phyloP scores from a whole-genome alignment of 2,113 vertebrate species.

The Stigmatopora nigra region DNA sequence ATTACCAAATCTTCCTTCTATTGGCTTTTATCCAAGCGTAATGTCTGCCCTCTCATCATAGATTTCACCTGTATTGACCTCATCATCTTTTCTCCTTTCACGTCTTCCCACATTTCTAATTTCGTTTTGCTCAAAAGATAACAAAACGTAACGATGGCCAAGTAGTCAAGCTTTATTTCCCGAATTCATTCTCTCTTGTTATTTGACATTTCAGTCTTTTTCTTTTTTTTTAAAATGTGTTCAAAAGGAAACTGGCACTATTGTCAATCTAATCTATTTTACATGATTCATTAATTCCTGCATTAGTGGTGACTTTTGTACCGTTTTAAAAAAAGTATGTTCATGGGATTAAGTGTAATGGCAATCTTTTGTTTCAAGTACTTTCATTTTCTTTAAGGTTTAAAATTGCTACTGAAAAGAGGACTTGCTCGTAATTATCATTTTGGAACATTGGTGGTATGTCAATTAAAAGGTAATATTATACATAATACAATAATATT shows the following conservation, averaged over 20 bases:
- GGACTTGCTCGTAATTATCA: neutral
- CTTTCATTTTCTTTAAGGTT: neutral
- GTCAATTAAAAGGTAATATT: too few relatives aligned
- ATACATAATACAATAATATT: too few relatives aligned
- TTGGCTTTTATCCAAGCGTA: constrained; percentile 38
- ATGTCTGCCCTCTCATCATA: constrained; percentile 39
- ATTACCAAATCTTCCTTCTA: constrained; percentile 12
- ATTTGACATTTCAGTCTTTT: constrained; percentile 20
- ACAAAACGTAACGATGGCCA: constrained; percentile 19
- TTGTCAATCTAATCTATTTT: constrained; percentile 25
- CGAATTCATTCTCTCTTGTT: constrained; percentile 30
- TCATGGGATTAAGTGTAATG: neutral
- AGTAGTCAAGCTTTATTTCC: constrained; percentile 35
- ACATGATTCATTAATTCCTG: constrained; percentile 23
- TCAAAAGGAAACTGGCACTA: neutral
- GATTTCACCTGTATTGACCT: constrained; percentile 35
- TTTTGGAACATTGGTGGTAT: neutral
- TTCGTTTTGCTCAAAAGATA: constrained; percentile 31
- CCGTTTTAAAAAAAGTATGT: constrained; percentile 2
- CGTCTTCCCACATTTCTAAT: constrained; percentile 26
- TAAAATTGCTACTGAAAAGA: neutral
- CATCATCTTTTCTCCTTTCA: constrained; percentile 33
- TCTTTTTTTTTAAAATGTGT: constrained; percentile 18
- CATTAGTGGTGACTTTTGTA: neutral
- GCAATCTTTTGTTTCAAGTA: neutral